Conservation (phyloP, 2,113 vertebrate species). For the Clinocottus analis region DNA sequence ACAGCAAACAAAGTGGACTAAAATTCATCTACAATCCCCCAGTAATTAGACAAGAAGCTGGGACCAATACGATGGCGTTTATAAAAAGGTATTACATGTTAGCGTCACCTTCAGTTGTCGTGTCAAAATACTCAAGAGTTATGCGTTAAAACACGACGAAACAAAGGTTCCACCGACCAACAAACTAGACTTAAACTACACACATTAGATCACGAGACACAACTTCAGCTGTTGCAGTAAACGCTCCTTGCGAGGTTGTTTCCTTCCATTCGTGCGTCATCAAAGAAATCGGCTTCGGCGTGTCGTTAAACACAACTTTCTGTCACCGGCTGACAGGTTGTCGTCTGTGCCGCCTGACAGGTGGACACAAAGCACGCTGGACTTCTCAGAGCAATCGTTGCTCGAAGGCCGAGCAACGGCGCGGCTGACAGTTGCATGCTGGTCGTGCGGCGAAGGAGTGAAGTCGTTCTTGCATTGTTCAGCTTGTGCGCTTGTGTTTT, state of each 20-base stretch:
- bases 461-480: slow-evolving; percentile 1
- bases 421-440: slow-evolving; percentile 51
- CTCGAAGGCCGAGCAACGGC: slow-evolving; percentile 42
- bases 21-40: neutral
- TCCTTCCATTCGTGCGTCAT: slow-evolving; percentile 19
- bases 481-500: neutral
- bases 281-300: slow-evolving; percentile 23
- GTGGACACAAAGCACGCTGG: slow-evolving; percentile 61
- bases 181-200: too few species aligned
- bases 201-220: too few species aligned
- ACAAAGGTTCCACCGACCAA: neutral
- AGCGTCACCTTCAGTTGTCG: too few species aligned
- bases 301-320: slow-evolving; percentile 51
- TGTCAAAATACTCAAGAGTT: too few species aligned
- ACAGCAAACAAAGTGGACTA: neutral
- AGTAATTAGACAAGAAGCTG: neutral
- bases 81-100: neutral
- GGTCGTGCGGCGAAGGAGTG: slow-evolving; percentile 32
- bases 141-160: too few species aligned
- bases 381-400: slow-evolving; percentile 63
- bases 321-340: slow-evolving; percentile 50
- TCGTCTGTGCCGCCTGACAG: slow-evolving; percentile 57
- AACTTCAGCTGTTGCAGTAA: too few species aligned
- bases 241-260: neutral
- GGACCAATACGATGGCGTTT: too few species aligned